Percentiles rank a stretch among this genome's conserved stretches.
These are phyloP conservation scores for Orchestia grillus DNA, from an alignment of 1,140 invertebrate species.

Conservation along the genomic window DNA sequence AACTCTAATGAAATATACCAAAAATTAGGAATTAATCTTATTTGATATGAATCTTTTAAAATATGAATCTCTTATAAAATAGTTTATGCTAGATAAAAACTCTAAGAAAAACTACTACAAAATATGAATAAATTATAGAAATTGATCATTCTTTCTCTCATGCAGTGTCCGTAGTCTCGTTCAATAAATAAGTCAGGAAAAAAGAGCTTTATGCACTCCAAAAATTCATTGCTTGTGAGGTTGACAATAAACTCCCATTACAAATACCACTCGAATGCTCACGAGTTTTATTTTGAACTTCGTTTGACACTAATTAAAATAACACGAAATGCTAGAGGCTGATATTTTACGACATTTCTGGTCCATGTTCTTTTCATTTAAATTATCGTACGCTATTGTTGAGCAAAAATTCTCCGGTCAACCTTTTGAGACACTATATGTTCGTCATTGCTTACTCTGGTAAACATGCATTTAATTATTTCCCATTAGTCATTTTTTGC, in stretches of 20 bases:
- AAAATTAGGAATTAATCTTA: no score
- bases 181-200: not conserved
- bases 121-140: no score
- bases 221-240: not conserved
- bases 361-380: not conserved
- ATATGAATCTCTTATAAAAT: no score
- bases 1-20: not conserved
- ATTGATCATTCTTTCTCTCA: not conserved
- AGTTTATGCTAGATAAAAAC: no score
- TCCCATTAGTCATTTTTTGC: no score
- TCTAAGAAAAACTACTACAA: no score
- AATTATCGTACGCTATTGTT: not conserved
- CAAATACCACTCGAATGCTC: not conserved
- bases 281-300: not conserved
- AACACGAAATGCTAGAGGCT: not conserved
- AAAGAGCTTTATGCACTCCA: not conserved
- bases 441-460: not conserved
- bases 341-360: not conserved
- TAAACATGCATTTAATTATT: no score
- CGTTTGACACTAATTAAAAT: not conserved
- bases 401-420: not conserved
- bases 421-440: not conserved
- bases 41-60: no score
- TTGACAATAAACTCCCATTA: not conserved
- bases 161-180: not conserved